Base-by-base conservation (phyloP, 2,797 vertebrate species). In the Numenius phaeopus region DNA sequence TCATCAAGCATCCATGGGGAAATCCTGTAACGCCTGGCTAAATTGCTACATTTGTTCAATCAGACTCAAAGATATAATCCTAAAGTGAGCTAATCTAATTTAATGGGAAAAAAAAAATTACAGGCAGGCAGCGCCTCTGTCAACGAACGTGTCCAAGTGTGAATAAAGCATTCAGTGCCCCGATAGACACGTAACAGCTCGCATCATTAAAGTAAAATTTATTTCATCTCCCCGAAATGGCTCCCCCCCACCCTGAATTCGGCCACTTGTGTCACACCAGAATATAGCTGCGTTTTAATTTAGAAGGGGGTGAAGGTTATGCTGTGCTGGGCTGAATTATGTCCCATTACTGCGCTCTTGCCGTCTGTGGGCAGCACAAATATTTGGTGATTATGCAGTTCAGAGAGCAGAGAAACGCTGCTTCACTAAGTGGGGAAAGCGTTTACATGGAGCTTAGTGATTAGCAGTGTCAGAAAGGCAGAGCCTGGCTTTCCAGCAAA, bases 11-110 rank as follows among this genome's bases (percentile, higher is more conserved):
- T 93, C 95, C 93, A 59, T 4, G 8, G 95, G 94, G 95, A 97
- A 96, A 97, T 95, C 92, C 96, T 82, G 87, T 93, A 96, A 96
- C 42, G 96, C 96, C 95, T 97, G 94, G 94, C 57, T 97, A 95
- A 97, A 96, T 97, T 90, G 76, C 92, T 96, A 86, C 91, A 95
- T 97, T 97, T 97, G 95, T 95, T 96, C 93, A 97, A 94, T 94
- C 95, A 94, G 86, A 96, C 83, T 91, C 90, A 61, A 89, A 95
- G 86, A 95, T 92, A 85, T 40, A 90, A 93, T 75, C 81, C 82
- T 91, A 44, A 91, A 89, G 72, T 87, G 92, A 92, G 87, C 71
- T 93, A 75, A 92, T 96, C 81, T 96, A 96, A 97, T 97, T 97
- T 95, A 96, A 95, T 39, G 15, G 87, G 37, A 30, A 20, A 59